These are phyloP conservation scores for Caenorhabditis sp. DNA, from an alignment of 2,888 invertebrate species.

Conservation along the genomic window DNA sequence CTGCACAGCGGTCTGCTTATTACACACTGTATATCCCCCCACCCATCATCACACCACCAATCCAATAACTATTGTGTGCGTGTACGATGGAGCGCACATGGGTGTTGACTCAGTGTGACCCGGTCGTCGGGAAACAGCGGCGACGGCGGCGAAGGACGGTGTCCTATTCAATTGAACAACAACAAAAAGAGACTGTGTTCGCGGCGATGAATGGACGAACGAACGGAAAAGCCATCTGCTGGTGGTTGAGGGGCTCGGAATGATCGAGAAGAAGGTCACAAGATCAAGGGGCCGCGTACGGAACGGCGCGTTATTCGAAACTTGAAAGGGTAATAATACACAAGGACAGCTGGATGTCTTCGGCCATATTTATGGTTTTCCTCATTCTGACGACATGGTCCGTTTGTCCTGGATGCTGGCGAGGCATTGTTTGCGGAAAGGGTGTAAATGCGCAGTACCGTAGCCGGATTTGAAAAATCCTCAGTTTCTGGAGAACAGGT, in stretches of 20 bases:
- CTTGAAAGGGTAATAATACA: too few relatives aligned
- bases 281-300: slow-evolving; percentile 11
- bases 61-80: slow-evolving; percentile 15
- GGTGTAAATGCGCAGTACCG: too few relatives aligned
- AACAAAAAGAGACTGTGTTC: slow-evolving; percentile 31
- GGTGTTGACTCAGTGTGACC: slow-evolving; percentile 45
- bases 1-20: slow-evolving; percentile 3
- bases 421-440: too few relatives aligned
- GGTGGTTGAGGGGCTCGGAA: too few relatives aligned
- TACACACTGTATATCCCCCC: slow-evolving; percentile 25
- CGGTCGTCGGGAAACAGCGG: not conserved
- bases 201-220: not conserved
- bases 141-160: not conserved
- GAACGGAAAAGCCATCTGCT: slow-evolving; percentile 29
- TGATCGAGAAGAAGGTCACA: too few relatives aligned
- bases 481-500: too few relatives aligned
- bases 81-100: slow-evolving; percentile 3
- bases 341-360: too few relatives aligned
- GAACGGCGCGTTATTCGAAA: slow-evolving; percentile 18
- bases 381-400: not conserved
- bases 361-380: too few relatives aligned
- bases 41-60: slow-evolving; percentile 17
- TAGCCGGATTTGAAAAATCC: too few relatives aligned
- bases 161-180: slow-evolving; percentile 26
- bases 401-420: too few relatives aligned